Conservation (phyloP, 2,888 invertebrate genomes). For the Philonicus albiceps region DNA sequence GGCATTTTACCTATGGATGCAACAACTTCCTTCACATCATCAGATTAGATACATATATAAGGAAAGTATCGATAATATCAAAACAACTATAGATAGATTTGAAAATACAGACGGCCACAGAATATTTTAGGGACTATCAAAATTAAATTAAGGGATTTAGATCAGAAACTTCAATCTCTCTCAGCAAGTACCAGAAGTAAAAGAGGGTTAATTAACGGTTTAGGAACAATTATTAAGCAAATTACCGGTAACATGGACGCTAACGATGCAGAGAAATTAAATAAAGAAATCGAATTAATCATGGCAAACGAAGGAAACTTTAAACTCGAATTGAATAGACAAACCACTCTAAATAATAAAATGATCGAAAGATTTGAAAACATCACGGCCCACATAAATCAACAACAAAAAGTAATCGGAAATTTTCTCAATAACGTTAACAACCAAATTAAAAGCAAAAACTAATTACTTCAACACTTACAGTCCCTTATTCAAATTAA, state of each 20-base stretch:
- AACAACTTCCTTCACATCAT: background rate
- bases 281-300: background rate
- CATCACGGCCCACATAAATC: too few relatives aligned
- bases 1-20: background rate
- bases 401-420: too few relatives aligned
- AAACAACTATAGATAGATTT: too few relatives aligned
- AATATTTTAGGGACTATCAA: background rate
- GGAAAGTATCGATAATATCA: background rate
- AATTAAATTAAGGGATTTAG: background rate
- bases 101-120: background rate
- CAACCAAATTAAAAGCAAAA: too few relatives aligned
- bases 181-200: background rate
- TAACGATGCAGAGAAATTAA: too few relatives aligned
- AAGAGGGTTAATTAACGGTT: conserved; percentile 17
- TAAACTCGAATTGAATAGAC: background rate
- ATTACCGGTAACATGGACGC: too few relatives aligned
- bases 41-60: background rate
- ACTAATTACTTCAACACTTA: too few relatives aligned
- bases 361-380: too few relatives aligned
- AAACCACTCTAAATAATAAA: background rate
- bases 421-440: too few relatives aligned
- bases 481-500: too few relatives aligned
- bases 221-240: background rate
- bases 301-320: background rate
- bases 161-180: background rate